These are phyloP conservation scores for Antheraea pernyi DNA, from an alignment of 1,140 invertebrate species.

Conservation along the genomic window DNA sequence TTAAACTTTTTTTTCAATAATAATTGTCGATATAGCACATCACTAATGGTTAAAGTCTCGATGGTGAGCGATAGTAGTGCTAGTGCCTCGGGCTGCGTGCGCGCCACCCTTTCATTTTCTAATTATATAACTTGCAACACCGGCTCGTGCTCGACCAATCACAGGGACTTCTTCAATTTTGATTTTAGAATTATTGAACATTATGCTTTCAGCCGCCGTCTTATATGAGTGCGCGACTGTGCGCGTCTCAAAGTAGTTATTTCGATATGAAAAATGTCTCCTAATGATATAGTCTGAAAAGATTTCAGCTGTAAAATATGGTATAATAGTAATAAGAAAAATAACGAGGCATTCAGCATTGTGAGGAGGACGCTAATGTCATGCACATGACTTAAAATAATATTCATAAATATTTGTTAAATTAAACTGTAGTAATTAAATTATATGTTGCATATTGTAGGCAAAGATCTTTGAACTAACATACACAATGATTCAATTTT, in stretches of 20 bases:
- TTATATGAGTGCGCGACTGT: conserved; percentile 39
- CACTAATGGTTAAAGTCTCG: conserved; percentile 28
- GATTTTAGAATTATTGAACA: conserved; percentile 64
- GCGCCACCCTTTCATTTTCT: conserved; percentile 77
- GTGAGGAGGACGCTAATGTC: too few relatives aligned
- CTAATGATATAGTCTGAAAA: conserved; percentile 18
- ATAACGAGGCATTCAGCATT: too few relatives aligned
- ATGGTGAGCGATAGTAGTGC: conserved; percentile 73
- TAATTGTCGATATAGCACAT: neutral
- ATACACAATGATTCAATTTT: too few relatives aligned
- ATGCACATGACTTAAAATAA: too few relatives aligned
- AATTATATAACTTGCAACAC: conserved; percentile 76
- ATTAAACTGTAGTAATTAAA: too few relatives aligned
- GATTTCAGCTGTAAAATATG: too few relatives aligned
- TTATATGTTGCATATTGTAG: too few relatives aligned
- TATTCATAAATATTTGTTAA: too few relatives aligned
- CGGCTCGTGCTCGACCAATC: conserved; percentile 67
- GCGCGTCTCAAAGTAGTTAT: conserved; percentile 21
- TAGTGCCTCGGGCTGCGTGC: conserved; percentile 64
- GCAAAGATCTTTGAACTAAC: too few relatives aligned
- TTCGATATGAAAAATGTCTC: conserved; percentile 35
- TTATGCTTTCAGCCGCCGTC: conserved; percentile 40
- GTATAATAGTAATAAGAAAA: too few relatives aligned
- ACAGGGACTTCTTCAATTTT: conserved; percentile 58
- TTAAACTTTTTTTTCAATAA: too few relatives aligned